Percentiles rank a stretch among this genome's conserved stretches.
Conservation (phyloP, 2,113 vertebrate species). For the Tetraodon nigroviridis region DNA sequence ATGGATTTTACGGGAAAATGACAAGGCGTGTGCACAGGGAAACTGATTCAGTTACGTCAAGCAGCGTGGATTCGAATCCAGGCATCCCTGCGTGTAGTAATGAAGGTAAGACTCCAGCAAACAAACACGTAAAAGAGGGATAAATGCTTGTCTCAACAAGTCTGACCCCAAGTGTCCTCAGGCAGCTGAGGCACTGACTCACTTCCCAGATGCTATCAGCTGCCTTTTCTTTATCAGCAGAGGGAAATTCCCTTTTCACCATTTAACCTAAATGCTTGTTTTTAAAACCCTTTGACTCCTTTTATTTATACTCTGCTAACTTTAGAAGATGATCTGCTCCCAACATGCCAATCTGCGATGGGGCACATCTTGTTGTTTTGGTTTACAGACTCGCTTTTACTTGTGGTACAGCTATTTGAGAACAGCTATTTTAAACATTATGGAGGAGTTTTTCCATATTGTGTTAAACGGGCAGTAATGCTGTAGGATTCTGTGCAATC, state of each 20-base stretch:
- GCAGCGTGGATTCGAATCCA: conserved; percentile 26
- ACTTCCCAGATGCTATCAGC: conserved; percentile 60
- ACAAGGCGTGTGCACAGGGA: conserved; percentile 26
- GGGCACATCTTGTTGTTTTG: conserved; percentile 6
- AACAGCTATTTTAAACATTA: conserved; percentile 54
- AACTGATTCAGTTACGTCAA: conserved; percentile 24
- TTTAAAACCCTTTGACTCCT: background rate
- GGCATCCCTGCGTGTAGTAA: conserved; percentile 1
- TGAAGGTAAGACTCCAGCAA: conserved; percentile 18
- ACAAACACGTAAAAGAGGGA: conserved; percentile 40
- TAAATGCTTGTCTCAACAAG: conserved; percentile 58
- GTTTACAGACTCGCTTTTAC: conserved; percentile 5
- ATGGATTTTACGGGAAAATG: conserved; percentile 36
- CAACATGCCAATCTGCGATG: background rate
- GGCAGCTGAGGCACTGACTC: conserved; percentile 58
- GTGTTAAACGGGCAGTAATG: conserved; percentile 50
- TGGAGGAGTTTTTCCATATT: conserved; percentile 38
- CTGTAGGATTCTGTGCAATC: conserved; percentile 44
- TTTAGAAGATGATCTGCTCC: background rate
- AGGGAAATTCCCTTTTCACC: conserved; percentile 58
- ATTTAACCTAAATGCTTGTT: conserved; percentile 35
- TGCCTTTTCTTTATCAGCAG: conserved; percentile 39
- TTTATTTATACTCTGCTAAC: background rate
- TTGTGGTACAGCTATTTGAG: conserved; percentile 19
- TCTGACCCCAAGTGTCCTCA: conserved; percentile 40